These are phyloP conservation scores for Tiliacea citrago DNA, from an alignment of 2,888 invertebrate genomes.

Conservation along the genomic window DNA sequence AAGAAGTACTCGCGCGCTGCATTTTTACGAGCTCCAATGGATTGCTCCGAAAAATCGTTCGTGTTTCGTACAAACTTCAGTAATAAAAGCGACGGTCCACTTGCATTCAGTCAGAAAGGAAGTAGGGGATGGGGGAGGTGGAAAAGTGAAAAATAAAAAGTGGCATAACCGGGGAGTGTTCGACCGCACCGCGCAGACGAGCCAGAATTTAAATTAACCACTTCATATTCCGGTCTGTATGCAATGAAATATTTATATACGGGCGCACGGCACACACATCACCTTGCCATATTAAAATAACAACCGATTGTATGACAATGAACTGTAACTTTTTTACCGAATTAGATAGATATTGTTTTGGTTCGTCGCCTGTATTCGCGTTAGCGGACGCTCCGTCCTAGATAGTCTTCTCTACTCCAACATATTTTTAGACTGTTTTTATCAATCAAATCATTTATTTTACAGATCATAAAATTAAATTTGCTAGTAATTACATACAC, in stretches of 20 bases:
- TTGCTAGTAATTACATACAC: too few species aligned
- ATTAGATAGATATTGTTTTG: conserved; percentile 57
- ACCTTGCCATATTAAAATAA: conserved; percentile 71
- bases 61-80: conserved; percentile 67
- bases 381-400: neutral
- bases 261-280: conserved; percentile 73
- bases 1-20: conserved; percentile 41
- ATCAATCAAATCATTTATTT: too few species aligned
- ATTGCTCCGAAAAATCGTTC: conserved; percentile 69
- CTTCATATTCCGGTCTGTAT: conserved; percentile 82
- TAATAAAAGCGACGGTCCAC: conserved; percentile 72
- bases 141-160: conserved; percentile 73
- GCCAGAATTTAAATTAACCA: conserved; percentile 87
- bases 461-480: too few species aligned
- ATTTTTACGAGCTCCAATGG: conserved; percentile 63
- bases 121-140: conserved; percentile 46
- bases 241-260: conserved; percentile 83
- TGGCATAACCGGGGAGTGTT: conserved; percentile 69
- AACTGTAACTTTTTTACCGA: conserved; percentile 61
- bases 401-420: neutral
- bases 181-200: conserved; percentile 73
- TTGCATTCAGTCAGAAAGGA: conserved; percentile 72
- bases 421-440: neutral
- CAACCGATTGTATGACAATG: conserved; percentile 67
- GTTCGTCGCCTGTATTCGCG: neutral